Evolutionary conservation across 2,888 invertebrate genomes (phyloP).

Genomic region (Acanthopleura granulata): DNA sequence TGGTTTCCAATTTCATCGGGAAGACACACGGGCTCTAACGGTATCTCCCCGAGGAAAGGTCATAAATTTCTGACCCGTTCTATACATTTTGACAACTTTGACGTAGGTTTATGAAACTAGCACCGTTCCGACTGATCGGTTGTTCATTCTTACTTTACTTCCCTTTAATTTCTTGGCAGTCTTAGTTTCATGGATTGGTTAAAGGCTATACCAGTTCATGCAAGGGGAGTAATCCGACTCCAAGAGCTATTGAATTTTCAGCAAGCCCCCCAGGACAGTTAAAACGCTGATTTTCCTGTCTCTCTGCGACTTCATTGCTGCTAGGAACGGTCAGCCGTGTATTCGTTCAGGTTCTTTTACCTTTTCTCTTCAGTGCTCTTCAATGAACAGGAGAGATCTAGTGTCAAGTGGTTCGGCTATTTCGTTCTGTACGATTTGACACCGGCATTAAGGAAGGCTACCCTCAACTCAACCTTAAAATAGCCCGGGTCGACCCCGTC

Average conservation of each 20-base stretch:
- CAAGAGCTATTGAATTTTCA: neutral
- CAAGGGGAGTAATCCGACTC: neutral
- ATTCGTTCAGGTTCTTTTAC: too few relatives aligned
- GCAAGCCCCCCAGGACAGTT: constrained; percentile 9
- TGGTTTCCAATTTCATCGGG: too few relatives aligned
- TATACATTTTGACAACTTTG: neutral
- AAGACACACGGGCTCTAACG: too few relatives aligned
- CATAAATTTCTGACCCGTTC: constrained; percentile 6
- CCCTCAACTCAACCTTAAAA: too few relatives aligned
- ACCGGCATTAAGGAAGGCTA: too few relatives aligned
- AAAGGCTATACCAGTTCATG: neutral
- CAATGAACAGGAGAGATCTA: neutral
- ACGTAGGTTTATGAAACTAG: constrained; percentile 10
- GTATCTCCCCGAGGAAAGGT: neutral
- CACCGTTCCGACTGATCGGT: neutral
- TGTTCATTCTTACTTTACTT: constrained; percentile 10
- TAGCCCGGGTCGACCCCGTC: too few relatives aligned
- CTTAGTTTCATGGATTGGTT: constrained; percentile 3
- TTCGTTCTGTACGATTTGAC: neutral
- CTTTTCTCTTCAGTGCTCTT: neutral
- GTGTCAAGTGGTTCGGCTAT: neutral
- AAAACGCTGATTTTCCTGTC: neutral
- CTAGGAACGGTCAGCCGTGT: too few relatives aligned
- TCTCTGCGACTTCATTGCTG: neutral
- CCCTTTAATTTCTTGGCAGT: neutral